Evolutionary conservation across 2,888 invertebrate genomes (phyloP).

Genomic region (Petrophora chlorosata): DNA sequence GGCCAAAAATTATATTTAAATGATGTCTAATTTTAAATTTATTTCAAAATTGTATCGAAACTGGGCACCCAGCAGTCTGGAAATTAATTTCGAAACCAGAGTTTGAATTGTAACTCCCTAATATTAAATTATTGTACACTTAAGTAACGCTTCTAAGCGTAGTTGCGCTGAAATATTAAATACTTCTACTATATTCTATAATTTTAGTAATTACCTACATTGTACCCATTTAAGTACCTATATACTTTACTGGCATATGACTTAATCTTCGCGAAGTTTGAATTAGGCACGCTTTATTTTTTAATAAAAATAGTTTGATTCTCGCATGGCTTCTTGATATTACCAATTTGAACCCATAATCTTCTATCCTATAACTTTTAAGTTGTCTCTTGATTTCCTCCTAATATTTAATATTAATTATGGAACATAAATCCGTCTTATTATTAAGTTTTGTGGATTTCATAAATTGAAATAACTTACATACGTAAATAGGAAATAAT

Average conservation of each 20-base stretch:
- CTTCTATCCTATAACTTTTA: slow-evolving; percentile 34
- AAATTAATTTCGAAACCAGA: slow-evolving; percentile 69
- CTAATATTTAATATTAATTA: slow-evolving; percentile 45
- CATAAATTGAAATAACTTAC: slow-evolving; percentile 67
- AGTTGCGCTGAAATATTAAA: slow-evolving; percentile 75
- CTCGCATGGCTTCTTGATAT: slow-evolving; percentile 75
- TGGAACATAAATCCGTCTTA: slow-evolving; percentile 74
- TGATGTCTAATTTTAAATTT: neutral
- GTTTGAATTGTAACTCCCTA: slow-evolving; percentile 66
- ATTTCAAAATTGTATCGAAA: slow-evolving; percentile 28
- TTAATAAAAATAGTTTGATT: slow-evolving; percentile 54
- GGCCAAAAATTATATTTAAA: slow-evolving; percentile 2
- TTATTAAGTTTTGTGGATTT: slow-evolving; percentile 69
- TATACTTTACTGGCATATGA: slow-evolving; percentile 77
- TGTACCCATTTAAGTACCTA: slow-evolving; percentile 77
- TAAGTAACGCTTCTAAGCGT: slow-evolving; percentile 80
- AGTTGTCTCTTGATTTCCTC: slow-evolving; percentile 35
- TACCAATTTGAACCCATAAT: slow-evolving; percentile 42
- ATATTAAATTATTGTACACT: slow-evolving; percentile 72
- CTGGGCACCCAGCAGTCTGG: slow-evolving; percentile 70
- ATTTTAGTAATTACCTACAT: slow-evolving; percentile 79
- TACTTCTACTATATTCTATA: slow-evolving; percentile 76
- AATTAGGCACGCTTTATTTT: slow-evolving; percentile 72
- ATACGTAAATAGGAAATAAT: slow-evolving; percentile 80
- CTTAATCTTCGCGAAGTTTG: slow-evolving; percentile 66